Conservation (phyloP, 2,888 invertebrate genomes). For the Cantharis lateralis region DNA sequence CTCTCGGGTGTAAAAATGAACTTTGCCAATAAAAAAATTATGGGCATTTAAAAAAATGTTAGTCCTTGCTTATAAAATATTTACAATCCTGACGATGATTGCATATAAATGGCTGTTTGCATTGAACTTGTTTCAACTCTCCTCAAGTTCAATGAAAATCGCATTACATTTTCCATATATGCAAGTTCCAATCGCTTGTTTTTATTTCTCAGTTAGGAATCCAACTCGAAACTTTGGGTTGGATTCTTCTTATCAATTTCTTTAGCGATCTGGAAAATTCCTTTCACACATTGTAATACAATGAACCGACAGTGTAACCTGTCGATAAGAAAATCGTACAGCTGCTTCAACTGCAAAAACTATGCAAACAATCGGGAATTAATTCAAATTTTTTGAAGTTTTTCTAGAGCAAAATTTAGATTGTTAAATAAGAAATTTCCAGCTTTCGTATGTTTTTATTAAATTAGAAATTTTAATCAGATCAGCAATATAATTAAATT, state of each 20-base stretch:
- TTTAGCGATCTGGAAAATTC: not conserved
- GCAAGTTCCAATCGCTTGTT: not conserved
- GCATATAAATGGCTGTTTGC: not conserved
- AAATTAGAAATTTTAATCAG: too few relatives aligned
- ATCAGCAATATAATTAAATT: too few relatives aligned
- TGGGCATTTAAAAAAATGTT: not conserved
- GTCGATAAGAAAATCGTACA: not conserved
- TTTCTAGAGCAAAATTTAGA: too few relatives aligned
- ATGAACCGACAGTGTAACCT: not conserved
- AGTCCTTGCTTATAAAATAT: not conserved
- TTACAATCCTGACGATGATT: not conserved
- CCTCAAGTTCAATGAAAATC: not conserved
- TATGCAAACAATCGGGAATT: too few relatives aligned
- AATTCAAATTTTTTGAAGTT: too few relatives aligned
- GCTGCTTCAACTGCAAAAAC: too few relatives aligned
- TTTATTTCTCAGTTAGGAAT: not conserved
- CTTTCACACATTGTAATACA: not conserved
- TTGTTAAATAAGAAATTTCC: too few relatives aligned
- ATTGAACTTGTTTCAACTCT: not conserved
- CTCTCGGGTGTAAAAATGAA: not conserved
- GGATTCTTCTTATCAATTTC: not conserved
- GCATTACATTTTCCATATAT: not conserved
- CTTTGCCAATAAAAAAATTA: not conserved
- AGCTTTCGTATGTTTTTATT: too few relatives aligned
- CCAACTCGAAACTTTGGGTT: not conserved